Evolutionary conservation across 23 tunicate genomes (phyloP), one percentile per base, ranked within the genome.

Genomic region (Corella eumyota): DNA sequence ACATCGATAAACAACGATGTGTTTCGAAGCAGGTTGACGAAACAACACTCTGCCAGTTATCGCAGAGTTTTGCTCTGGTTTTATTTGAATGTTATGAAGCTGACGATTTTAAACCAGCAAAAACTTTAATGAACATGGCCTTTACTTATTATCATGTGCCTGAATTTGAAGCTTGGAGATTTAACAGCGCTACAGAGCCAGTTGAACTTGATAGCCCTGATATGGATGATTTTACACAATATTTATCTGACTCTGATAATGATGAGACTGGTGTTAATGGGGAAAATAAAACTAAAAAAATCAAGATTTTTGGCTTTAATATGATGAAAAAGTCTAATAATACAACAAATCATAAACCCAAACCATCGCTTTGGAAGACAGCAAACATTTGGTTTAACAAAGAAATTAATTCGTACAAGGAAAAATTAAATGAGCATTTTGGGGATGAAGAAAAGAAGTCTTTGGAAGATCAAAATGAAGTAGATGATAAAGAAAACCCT

Each of bases 41-140:
- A 56, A 69, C 70, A 19, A 85, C 85, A 3, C 77, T 71, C 60
- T 77, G 72, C 49, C 77, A 85, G 27, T 71, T 85, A 17, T 67
- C 81, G 0, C 85, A 77, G 34, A 70, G 75, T 32, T 85, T 77
- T 71, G 95, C 95, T 0, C 37, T 85, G 54, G 95, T 85, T 13
- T 73, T 85, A 51, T 85, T 85, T 58, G 95, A 85, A 53, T 85
- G 85, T 58, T 67, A 58, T 24, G 85, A 85, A 56, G 80, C 75
- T 6, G 95, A 85, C 66, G 95, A 85, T 59, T 85, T 77, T 66
- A 29, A 71, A 31, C 95, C 95, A 19, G 66, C 74, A 27, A 85
- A 85, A 60, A 67, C 80, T 1, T 33, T 85, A 6, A 85, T 85
- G 95, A 77, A 85, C 34, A 85, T 85, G 95, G 61, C 85, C 29